Evolutionary conservation across 53 echinoderm and acorn worm species (phyloP).

Genomic region (Luidia sarsii): DNA sequence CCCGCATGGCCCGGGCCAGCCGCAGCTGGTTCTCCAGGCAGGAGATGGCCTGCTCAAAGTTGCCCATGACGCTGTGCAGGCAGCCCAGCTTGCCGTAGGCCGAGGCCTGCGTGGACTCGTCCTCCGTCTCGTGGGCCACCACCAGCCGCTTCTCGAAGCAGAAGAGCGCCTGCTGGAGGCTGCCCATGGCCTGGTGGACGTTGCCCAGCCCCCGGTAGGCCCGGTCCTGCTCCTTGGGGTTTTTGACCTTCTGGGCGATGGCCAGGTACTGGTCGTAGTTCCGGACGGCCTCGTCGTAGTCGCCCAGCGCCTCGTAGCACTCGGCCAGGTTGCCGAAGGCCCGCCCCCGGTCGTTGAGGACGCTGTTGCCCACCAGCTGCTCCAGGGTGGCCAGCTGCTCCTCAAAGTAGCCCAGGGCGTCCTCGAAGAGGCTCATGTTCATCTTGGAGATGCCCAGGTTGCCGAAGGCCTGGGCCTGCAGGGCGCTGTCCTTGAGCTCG

Average conservation of each 20-base stretch:
- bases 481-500: conserved; percentile 78
- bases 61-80: conserved; percentile 96
- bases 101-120: conserved; percentile 78
- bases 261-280: conserved; percentile 94
- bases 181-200: conserved; percentile 87
- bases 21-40: conserved; percentile 92
- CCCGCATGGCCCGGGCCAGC: conserved; percentile 79
- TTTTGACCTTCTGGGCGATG: conserved; percentile 84
- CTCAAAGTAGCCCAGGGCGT: conserved; percentile 97
- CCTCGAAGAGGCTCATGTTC: conserved; percentile 98
- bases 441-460: conserved; percentile 97
- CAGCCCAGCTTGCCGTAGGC: conserved; percentile 98
- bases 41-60: conserved; percentile 98
- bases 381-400: conserved; percentile 90
- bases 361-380: conserved; percentile 82
- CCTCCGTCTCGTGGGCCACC: conserved; percentile 92
- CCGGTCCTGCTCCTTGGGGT: conserved; percentile 85
- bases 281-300: conserved; percentile 90
- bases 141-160: conserved; percentile 96
- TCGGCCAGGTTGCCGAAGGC: conserved; percentile 95
- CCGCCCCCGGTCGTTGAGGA: conserved; percentile 83
- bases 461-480: conserved; percentile 95
- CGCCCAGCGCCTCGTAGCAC: conserved; percentile 94
- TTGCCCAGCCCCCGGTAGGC: conserved; percentile 97
- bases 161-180: conserved; percentile 92